A percentile compares a stretch with the other conserved stretches of the same genome.
Evolutionary conservation across 2,888 invertebrate genomes (phyloP).

Genomic region (Cylloceria caligata): DNA sequence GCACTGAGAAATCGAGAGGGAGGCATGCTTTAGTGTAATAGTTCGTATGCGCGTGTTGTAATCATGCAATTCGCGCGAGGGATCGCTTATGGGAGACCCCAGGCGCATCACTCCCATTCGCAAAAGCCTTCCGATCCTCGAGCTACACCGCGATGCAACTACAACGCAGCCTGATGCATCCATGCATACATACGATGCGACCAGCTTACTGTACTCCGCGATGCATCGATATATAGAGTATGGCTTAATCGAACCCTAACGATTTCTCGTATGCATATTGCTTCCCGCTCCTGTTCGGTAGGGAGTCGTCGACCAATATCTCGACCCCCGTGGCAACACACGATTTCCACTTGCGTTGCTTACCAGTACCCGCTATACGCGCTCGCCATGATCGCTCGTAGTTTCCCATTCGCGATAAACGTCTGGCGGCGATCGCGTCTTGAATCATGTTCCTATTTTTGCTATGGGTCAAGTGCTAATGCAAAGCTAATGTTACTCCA

Average conservation of each 20-base stretch:
- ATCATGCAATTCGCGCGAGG: constrained; percentile 69
- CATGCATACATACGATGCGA: constrained; percentile 14
- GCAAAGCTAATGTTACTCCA: constrained; percentile 71
- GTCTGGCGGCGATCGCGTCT: constrained; percentile 40
- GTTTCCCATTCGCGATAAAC: constrained; percentile 70
- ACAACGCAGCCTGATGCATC: constrained; percentile 21
- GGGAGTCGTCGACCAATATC: constrained; percentile 31
- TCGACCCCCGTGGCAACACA: constrained; percentile 35
- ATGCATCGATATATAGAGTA: constrained; percentile 58
- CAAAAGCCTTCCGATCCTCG: constrained; percentile 20
- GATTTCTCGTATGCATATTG: constrained; percentile 72
- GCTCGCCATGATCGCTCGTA: constrained; percentile 75
- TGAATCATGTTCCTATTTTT: constrained; percentile 14
- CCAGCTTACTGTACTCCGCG: constrained; percentile 16
- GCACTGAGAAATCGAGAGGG: constrained; percentile 32
- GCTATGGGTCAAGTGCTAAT: constrained; percentile 74
- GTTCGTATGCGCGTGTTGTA: constrained; percentile 59
- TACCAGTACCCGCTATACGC: constrained; percentile 71
- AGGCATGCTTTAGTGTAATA: constrained; percentile 53
- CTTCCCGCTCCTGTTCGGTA: constrained; percentile 43
- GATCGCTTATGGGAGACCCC: constrained; percentile 47
- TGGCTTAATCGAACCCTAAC: constrained; percentile 78
- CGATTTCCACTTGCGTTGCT: constrained; percentile 37
- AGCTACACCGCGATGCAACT: constrained; percentile 9
- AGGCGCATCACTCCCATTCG: constrained; percentile 48